A percentile compares a stretch with the other conserved stretches of the same genome.
These are phyloP conservation scores for Ectemnius lituratus DNA, from an alignment of 2,888 invertebrate species.

Conservation along the genomic window DNA sequence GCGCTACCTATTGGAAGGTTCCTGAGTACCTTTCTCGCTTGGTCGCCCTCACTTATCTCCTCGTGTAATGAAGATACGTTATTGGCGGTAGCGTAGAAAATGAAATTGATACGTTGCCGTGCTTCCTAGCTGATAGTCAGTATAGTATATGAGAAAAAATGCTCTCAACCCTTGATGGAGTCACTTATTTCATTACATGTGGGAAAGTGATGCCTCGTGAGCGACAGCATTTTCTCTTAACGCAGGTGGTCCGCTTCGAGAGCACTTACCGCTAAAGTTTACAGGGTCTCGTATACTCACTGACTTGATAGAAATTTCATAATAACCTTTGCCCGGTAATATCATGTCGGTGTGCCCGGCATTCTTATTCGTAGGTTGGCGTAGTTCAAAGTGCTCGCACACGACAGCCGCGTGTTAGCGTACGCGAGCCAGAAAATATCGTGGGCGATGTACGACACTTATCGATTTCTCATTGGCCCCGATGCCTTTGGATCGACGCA, in stretches of 20 bases:
- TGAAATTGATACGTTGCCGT: too few species aligned
- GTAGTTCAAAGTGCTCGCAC: neutral
- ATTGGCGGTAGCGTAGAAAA: too few species aligned
- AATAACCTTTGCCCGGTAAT: slow-evolving; percentile 5
- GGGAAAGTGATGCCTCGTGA: too few species aligned
- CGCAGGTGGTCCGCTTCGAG: neutral
- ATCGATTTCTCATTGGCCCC: slow-evolving; percentile 23
- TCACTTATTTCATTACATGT: too few species aligned
- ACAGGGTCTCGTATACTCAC: neutral
- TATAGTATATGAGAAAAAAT: too few species aligned
- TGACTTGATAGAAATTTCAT: neutral
- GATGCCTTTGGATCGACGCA: slow-evolving; percentile 17
- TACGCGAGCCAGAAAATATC: neutral
- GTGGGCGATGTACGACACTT: neutral
- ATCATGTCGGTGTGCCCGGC: neutral
- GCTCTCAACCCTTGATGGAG: too few species aligned
- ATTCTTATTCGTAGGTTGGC: neutral
- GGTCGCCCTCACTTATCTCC: too few species aligned
- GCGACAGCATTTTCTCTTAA: too few species aligned
- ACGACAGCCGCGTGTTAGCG: neutral
- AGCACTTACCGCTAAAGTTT: neutral
- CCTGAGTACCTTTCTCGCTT: too few species aligned
- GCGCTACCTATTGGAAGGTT: too few species aligned
- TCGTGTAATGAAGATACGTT: too few species aligned
- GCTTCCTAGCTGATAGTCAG: too few species aligned